Evolutionary conservation across 2,113 vertebrate genomes (phyloP).

Genomic region (Lepus europaeus): DNA sequence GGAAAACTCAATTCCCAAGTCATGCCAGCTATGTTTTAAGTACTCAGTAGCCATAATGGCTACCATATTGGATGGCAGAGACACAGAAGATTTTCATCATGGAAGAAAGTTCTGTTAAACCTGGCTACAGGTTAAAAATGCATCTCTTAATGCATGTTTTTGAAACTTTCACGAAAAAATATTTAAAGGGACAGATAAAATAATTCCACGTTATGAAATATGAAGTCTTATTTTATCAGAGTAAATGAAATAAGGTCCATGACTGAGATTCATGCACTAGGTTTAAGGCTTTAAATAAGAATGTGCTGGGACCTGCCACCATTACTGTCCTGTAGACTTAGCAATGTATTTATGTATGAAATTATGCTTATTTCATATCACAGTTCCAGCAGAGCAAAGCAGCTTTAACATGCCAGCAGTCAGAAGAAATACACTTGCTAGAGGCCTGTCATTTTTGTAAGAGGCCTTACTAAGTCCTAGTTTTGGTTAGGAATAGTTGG

Average conservation of each 20-base stretch:
- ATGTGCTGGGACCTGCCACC: background rate
- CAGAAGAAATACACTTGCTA: background rate
- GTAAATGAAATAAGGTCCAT: background rate
- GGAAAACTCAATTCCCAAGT: constrained; percentile 51
- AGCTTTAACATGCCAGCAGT: constrained; percentile 1
- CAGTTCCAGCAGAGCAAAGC: constrained; percentile 15
- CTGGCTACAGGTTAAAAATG: background rate
- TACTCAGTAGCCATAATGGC: background rate
- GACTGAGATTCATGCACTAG: background rate
- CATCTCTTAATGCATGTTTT: background rate
- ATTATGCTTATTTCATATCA: background rate
- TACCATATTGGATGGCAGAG: background rate
- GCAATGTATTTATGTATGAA: background rate
- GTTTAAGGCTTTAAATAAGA: constrained; percentile 23
- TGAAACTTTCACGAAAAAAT: constrained; percentile 17
- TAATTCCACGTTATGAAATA: constrained; percentile 7
- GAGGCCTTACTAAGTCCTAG: background rate
- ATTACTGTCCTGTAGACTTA: background rate
- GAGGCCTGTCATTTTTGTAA: background rate
- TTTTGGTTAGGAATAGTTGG: constrained; percentile 27
- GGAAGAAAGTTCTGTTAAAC: constrained; percentile 15
- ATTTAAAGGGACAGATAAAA: constrained; percentile 35
- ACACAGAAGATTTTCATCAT: background rate
- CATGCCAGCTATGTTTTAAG: constrained; percentile 16
- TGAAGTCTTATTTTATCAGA: background rate